These are phyloP conservation scores for Scytalopus superciliaris DNA, from an alignment of 2,113 vertebrate species.

Conservation along the genomic window DNA sequence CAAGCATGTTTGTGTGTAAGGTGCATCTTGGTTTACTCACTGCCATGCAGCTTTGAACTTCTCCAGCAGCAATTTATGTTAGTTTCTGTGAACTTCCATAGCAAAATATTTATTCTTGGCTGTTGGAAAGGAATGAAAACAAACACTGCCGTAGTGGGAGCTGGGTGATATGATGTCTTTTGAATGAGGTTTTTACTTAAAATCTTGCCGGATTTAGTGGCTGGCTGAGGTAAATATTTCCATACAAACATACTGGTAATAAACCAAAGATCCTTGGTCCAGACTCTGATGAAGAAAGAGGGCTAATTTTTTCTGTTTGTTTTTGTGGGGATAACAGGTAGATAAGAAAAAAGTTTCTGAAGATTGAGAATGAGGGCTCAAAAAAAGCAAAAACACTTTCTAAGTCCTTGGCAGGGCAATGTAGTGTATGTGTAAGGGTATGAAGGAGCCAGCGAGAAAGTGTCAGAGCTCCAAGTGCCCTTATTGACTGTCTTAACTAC, in stretches of 20 bases:
- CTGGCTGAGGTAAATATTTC: background rate
- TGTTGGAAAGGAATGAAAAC: background rate
- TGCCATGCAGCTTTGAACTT: background rate
- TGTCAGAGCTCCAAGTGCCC: background rate
- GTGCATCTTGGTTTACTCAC: background rate
- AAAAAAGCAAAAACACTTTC: background rate
- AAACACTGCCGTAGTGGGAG: background rate
- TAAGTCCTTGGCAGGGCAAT: background rate
- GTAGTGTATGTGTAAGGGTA: background rate
- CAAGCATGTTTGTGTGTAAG: background rate
- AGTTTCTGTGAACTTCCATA: background rate
- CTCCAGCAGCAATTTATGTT: background rate
- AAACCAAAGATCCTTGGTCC: background rate
- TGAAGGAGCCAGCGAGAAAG: background rate
- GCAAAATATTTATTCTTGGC: background rate
- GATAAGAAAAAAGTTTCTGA: background rate
- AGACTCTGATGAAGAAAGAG: background rate
- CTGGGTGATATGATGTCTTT: background rate
- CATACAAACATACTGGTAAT: background rate
- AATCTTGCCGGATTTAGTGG: background rate
- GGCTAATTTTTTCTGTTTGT: background rate
- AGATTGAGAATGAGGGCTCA: background rate
- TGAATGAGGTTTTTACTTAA: background rate
- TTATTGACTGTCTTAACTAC: background rate
- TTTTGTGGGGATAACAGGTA: background rate